Percentiles rank a stretch among this genome's conserved stretches.
phyloP scores from a whole-genome alignment of 2,113 vertebrate species.

The Alectura lathami region DNA sequence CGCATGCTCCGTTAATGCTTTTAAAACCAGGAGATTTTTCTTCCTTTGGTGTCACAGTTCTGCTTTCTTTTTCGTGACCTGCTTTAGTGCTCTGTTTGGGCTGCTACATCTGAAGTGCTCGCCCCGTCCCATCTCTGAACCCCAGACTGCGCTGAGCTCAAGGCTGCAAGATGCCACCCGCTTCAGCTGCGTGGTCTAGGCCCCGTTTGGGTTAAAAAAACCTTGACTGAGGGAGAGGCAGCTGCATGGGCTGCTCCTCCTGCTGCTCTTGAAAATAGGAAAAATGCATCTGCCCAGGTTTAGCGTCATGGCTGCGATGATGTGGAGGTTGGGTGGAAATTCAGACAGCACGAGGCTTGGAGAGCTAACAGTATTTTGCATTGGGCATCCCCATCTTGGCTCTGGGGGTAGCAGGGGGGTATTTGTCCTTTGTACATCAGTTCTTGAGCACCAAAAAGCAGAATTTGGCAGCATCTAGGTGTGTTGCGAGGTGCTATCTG shows the following conservation, averaged over 20 bases:
- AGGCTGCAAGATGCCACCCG: background rate
- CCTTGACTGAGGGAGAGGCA: background rate
- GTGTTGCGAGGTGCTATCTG: background rate
- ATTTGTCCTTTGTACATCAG: background rate
- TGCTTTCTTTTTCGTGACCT: background rate
- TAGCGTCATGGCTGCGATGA: accelerated
- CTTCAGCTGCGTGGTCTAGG: accelerated
- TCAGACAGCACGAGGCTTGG: background rate
- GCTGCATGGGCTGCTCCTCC: background rate
- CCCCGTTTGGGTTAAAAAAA: background rate
- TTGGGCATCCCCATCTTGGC: accelerated
- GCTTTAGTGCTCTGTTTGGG: background rate
- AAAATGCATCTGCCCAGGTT: background rate
- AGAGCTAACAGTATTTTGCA: background rate
- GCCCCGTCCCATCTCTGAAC: background rate
- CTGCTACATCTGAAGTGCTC: background rate
- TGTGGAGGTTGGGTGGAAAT: background rate
- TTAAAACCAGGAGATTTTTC: background rate
- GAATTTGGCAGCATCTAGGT: background rate
- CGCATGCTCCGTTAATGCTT: constrained; percentile 46
- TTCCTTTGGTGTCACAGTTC: background rate
- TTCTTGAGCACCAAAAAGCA: accelerated
- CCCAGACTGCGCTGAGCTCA: background rate
- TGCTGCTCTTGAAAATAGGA: background rate
- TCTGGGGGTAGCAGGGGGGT: background rate